Conservation (phyloP, 1,140 invertebrate species). For the Cecropterus lyciades region DNA sequence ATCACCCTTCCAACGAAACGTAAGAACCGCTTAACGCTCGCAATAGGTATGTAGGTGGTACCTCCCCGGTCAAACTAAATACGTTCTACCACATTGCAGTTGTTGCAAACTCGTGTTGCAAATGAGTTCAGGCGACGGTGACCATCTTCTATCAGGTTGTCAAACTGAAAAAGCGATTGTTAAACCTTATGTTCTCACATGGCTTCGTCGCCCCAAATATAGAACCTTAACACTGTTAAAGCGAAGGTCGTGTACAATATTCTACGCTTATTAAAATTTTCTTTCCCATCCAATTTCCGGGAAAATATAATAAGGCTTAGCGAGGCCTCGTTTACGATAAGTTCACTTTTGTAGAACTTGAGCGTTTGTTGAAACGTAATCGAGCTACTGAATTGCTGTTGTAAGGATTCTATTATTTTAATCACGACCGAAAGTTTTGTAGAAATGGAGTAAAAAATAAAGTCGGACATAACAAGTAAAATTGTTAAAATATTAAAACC, state of each 20-base stretch:
- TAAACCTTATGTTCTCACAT: no score
- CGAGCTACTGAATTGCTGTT: not conserved
- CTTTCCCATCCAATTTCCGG: not conserved
- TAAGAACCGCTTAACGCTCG: no score
- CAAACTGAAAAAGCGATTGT: no score
- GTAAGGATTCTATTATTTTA: constrained; percentile 1
- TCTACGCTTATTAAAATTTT: not conserved
- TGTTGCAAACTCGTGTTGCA: no score
- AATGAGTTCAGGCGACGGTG: no score
- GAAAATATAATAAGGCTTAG: constrained; percentile 4
- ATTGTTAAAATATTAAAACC: no score
- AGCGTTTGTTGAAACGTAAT: not conserved
- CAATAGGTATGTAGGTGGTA: no score
- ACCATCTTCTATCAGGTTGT: no score
- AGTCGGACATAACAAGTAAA: not conserved
- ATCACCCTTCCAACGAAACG: no score
- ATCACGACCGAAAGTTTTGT: not conserved
- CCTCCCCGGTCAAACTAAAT: no score
- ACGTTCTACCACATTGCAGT: no score
- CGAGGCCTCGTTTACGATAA: not conserved
- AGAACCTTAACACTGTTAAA: not conserved
- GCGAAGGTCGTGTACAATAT: not conserved
- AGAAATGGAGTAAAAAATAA: not conserved
- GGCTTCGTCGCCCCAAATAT: no score
- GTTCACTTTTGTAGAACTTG: not conserved